Evolutionary conservation across 2,797 vertebrate genomes (phyloP), one percentile per base, ranked within the genome.

Genomic region (Bryconaethiops microstoma): DNA sequence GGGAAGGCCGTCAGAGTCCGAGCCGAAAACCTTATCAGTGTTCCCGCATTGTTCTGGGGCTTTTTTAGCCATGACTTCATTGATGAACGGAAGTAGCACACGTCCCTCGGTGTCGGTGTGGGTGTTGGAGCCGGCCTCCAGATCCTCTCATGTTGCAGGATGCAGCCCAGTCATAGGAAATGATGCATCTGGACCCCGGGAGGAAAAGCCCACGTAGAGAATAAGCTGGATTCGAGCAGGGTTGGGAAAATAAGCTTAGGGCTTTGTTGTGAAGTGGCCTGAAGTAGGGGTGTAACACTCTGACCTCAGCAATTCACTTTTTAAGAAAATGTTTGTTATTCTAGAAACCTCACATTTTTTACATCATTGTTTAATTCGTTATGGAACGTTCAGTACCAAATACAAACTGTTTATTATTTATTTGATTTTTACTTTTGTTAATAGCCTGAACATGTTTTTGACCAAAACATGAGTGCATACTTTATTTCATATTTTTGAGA

Each of bases 91-190:
- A 89, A 88, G 83, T 71, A 77, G 73, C 8, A 23, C 76, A 73
- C 42, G 62, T 90, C 84, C 88, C 78, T 81, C 64, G 72, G 77
- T 86, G 87, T 70, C 74, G 80, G 77, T 78, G 76, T 78, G 80
- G 67, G 62, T 73, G 80, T 74, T 60, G 35, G 68, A 67, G 39
- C 42, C 21, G 63, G 73, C 85, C 83, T 76, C 88, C 83, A 71
- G 79, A 82, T 84, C 81, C 16, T 21, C 88, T 90, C 65, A 42
- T 78, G 79, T 88, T 88, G 87, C 91, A 92, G 92, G 91, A 93
- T 90, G 87, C 86, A 79, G 91, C 83, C 88, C 88, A 90, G 89
- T 88, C 90, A 72, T 72, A 91, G 90, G 90, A 94, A 93, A 87
- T 91, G 84, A 91, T 91, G 87, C 83, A 88, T 83, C 84, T 85